These are phyloP conservation scores for Microtus montanus DNA, from an alignment of 2,113 vertebrate species.

Conservation along the genomic window DNA sequence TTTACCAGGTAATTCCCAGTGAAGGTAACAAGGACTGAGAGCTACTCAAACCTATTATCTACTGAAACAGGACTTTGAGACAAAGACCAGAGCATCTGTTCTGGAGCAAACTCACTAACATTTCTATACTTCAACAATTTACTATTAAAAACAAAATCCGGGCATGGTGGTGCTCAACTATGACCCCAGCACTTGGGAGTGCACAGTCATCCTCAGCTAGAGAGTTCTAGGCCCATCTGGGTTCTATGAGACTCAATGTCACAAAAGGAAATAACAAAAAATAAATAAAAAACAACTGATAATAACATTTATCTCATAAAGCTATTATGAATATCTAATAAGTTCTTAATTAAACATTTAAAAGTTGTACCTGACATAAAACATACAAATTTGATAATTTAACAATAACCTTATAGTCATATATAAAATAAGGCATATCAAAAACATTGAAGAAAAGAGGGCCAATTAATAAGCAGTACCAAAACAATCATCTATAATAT, in stretches of 20 bases:
- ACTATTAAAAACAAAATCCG: background rate
- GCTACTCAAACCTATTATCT: background rate
- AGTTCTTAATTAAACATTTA: background rate
- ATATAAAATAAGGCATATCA: background rate
- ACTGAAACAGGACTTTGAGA: background rate
- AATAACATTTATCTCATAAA: background rate
- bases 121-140: background rate
- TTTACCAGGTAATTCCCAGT: background rate
- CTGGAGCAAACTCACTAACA: background rate
- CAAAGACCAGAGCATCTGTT: background rate
- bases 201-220: background rate
- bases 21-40: background rate
- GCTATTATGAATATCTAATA: background rate
- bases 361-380: background rate
- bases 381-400: background rate
- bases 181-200: background rate
- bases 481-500: background rate
- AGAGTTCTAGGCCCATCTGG: background rate
- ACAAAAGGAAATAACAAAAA: background rate
- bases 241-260: background rate
- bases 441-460: background rate
- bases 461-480: background rate
- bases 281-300: background rate
- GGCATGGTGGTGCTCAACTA: no score
- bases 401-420: background rate